Evolutionary conservation across 2,888 invertebrate genomes (phyloP).

Genomic region (Stegana nigrithorax): DNA sequence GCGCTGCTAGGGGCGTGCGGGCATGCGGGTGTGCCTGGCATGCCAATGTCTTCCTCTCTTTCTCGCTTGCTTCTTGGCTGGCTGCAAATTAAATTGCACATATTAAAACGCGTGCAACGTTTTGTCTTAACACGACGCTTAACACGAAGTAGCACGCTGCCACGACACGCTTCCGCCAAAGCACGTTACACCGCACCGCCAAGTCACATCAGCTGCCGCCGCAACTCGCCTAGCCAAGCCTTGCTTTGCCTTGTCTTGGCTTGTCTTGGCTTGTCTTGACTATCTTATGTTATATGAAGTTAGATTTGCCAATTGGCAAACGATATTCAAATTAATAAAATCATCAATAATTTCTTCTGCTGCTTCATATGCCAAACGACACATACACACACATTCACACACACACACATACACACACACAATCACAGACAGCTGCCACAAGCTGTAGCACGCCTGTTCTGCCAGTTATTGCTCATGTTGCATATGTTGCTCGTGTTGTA

Average conservation of each 20-base stretch:
- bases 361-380: too few relatives aligned
- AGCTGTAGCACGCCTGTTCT: background rate
- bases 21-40: background rate
- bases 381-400: too few relatives aligned
- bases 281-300: too few relatives aligned
- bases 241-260: too few relatives aligned
- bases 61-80: too few relatives aligned
- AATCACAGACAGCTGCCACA: constrained; percentile 33
- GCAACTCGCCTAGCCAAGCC: too few relatives aligned
- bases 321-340: constrained; percentile 63
- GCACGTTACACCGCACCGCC: too few relatives aligned
- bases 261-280: too few relatives aligned
- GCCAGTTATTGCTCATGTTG: constrained; percentile 23
- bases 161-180: background rate
- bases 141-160: background rate
- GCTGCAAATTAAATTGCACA: constrained; percentile 1
- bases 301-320: constrained; percentile 44
- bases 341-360: constrained; percentile 59
- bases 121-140: constrained; percentile 9
- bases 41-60: constrained; percentile 10
- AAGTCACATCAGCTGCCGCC: too few relatives aligned
- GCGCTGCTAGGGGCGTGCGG: background rate
- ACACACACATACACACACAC: too few relatives aligned
- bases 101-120: constrained; percentile 16
- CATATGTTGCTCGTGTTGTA: constrained; percentile 40